Conservation (phyloP, 2,113 vertebrate species). For the Boleophthalmus pectinirostris region DNA sequence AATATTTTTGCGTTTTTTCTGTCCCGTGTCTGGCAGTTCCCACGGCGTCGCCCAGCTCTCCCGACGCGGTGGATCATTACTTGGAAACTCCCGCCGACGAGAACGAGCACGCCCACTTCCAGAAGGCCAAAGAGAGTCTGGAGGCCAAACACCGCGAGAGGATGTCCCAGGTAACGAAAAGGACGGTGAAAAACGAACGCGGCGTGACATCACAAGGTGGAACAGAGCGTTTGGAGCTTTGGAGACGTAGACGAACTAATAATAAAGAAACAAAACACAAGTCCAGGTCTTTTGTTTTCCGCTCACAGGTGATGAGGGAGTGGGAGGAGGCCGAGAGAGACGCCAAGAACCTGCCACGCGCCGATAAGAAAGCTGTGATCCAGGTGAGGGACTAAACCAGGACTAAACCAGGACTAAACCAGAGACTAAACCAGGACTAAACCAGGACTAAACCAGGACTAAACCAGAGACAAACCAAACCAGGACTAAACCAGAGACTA, state of each 20-base stretch:
- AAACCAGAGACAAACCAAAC: neutral
- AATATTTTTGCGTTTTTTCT: neutral
- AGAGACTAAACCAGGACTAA: too few species aligned
- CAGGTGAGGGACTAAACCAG: slow-evolving; percentile 79
- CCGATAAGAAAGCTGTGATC: slow-evolving; percentile 96
- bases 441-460: too few species aligned
- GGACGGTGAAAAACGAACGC: too few species aligned
- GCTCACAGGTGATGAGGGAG: slow-evolving; percentile 99
- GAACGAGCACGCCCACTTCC: slow-evolving; percentile 95
- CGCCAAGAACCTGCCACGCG: slow-evolving; percentile 93
- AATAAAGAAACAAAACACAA: too few species aligned
- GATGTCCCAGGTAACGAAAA: slow-evolving; percentile 91
- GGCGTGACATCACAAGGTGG: too few species aligned
- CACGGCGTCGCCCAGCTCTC: slow-evolving; percentile 89
- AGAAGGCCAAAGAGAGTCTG: slow-evolving; percentile 96
- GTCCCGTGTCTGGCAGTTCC: slow-evolving; percentile 79
- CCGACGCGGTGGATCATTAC: slow-evolving; percentile 94
- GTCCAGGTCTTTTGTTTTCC: too few species aligned
- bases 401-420: too few species aligned
- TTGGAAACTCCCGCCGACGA: slow-evolving; percentile 95
- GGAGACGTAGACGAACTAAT: too few species aligned
- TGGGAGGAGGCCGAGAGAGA: slow-evolving; percentile 97
- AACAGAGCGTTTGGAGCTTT: too few species aligned
- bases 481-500: too few species aligned
- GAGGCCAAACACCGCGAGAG: slow-evolving; percentile 95